Conservation (phyloP, 2,113 vertebrate species). For the Stictonetta naevosa region DNA sequence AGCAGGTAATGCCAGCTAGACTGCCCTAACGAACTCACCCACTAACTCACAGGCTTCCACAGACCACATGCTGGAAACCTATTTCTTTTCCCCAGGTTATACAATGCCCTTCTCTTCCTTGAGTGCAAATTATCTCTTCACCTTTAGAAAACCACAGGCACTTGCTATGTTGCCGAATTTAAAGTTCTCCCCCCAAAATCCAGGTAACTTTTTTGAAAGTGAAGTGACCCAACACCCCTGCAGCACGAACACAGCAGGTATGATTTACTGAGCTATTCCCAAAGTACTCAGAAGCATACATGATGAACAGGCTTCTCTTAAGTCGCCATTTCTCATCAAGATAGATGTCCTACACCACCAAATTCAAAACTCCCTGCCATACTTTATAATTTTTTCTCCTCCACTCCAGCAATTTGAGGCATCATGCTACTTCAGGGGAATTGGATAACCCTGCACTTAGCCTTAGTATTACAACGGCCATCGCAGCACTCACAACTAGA, state of each 20-base stretch:
- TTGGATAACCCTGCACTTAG: background rate
- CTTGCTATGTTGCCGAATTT: background rate
- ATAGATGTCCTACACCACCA: background rate
- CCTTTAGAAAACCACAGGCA: background rate
- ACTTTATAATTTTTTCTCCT: background rate
- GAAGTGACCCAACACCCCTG: background rate
- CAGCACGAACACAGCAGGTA: background rate
- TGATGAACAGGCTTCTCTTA: background rate
- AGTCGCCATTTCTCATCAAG: background rate
- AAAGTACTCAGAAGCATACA: background rate
- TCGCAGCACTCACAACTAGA: background rate
- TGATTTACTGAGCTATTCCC: conserved; percentile 13
- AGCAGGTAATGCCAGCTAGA: background rate
- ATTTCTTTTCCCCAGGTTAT: background rate
- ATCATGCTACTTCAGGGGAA: background rate
- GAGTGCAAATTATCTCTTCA: background rate
- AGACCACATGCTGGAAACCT: background rate
- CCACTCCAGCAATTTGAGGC: background rate
- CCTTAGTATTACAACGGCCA: background rate
- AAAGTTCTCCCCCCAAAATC: background rate
- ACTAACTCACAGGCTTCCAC: background rate
- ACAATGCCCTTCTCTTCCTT: background rate
- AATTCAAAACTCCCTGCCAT: background rate
- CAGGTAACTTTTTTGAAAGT: background rate
- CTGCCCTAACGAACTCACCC: background rate